Evolutionary conservation across 2,797 vertebrate species (phyloP).

Genomic region (Alouatta caraya): DNA sequence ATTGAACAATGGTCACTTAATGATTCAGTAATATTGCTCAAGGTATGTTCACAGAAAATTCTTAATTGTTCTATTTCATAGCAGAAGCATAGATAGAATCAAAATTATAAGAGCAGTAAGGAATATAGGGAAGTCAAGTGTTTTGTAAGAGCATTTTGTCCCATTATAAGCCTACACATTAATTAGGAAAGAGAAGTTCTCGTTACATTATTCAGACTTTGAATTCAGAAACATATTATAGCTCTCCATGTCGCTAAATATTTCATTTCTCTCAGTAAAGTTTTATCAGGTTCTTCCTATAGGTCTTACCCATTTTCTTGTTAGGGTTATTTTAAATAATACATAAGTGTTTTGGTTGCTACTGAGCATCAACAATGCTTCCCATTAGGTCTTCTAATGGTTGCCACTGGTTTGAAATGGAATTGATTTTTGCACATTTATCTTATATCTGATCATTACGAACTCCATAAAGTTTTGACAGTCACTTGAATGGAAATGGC

Average conservation of each 20-base stretch:
- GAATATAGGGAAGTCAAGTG: not conserved
- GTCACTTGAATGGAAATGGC: not conserved
- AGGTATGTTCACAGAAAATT: not conserved
- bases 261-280: conserved; percentile 56
- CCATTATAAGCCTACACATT: conserved; percentile 7
- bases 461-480: not conserved
- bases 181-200: conserved; percentile 39
- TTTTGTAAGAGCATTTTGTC: not conserved
- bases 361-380: conserved; percentile 24
- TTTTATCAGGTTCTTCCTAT: conserved; percentile 39
- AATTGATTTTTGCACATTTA: not conserved
- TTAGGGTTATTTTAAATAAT: conserved; percentile 51
- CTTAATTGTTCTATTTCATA: not conserved
- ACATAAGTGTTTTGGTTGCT: not conserved
- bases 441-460: not conserved
- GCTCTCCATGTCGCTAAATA: conserved; percentile 58
- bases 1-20: not conserved
- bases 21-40: not conserved
- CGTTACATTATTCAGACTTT: conserved; percentile 54
- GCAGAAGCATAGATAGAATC: not conserved
- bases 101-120: not conserved
- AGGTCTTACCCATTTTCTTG: conserved; percentile 43
- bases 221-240: conserved; percentile 40
- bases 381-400: not conserved
- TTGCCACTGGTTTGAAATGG: not conserved